phyloP scores from a whole-genome alignment of 2,797 vertebrate species.

The Myotis pilosus region DNA sequence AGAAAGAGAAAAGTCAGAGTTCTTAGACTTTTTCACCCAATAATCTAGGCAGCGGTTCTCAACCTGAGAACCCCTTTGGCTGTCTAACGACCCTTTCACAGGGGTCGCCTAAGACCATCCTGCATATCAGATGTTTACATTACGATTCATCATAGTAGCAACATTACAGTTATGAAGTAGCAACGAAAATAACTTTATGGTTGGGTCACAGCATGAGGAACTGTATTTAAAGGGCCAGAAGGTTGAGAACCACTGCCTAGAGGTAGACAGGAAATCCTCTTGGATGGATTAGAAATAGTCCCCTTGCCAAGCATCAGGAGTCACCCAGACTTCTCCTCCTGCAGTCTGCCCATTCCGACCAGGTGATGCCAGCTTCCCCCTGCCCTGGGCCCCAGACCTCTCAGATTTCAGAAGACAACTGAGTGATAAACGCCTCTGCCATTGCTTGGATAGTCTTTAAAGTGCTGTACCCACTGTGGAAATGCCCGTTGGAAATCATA shows the following conservation, averaged over 20 bases:
- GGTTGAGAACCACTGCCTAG: too few relatives aligned
- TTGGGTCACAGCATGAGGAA: too few relatives aligned
- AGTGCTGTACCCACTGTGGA: background rate
- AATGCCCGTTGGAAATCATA: background rate
- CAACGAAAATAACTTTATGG: too few relatives aligned
- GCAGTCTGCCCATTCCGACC: background rate
- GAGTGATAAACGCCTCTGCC: background rate
- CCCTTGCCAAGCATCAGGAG: background rate
- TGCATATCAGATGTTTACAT: too few relatives aligned
- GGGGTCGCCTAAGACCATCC: too few relatives aligned
- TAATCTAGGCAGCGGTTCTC: too few relatives aligned
- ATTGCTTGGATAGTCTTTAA: background rate
- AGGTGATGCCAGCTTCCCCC: background rate
- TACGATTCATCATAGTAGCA: too few relatives aligned
- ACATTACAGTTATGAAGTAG: too few relatives aligned
- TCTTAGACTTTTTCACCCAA: background rate
- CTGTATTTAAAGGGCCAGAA: too few relatives aligned
- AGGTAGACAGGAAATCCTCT: background rate
- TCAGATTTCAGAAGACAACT: slow-evolving; percentile 9
- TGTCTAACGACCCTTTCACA: too few relatives aligned
- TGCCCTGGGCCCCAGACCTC: background rate
- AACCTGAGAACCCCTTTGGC: too few relatives aligned
- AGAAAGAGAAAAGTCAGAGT: background rate
- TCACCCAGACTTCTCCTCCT: background rate
- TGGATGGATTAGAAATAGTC: background rate